phyloP scores from a whole-genome alignment of 2,113 vertebrate species.

The Pygoscelis antarcticus region DNA sequence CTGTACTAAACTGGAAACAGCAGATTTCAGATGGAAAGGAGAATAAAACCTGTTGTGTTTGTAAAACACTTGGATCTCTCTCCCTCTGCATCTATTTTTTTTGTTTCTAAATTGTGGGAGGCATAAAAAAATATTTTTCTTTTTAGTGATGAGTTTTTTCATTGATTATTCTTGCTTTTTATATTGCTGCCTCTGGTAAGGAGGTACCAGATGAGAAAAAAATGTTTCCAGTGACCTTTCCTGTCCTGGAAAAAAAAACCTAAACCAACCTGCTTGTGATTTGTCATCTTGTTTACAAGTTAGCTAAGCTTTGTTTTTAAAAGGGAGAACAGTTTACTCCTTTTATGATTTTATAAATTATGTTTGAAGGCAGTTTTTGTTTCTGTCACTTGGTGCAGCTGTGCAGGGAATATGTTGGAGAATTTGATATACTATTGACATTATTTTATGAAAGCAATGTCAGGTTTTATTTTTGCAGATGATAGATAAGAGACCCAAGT shows the following conservation, averaged over 20 bases:
- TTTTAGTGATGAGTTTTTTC: background rate
- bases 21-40: background rate
- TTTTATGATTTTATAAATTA: slow-evolving; percentile 53
- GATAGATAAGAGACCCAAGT: slow-evolving; percentile 44
- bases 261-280: background rate
- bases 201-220: background rate
- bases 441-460: slow-evolving; percentile 64
- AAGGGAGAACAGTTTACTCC: background rate
- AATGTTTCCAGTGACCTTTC: background rate
- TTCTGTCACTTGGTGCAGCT: slow-evolving; percentile 54
- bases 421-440: slow-evolving; percentile 65
- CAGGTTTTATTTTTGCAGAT: slow-evolving; percentile 68
- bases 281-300: slow-evolving; percentile 42
- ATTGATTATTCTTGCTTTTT: background rate
- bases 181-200: background rate
- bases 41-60: background rate
- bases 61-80: background rate
- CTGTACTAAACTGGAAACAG: background rate
- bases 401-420: slow-evolving; percentile 3
- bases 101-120: background rate
- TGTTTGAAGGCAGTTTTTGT: slow-evolving; percentile 43
- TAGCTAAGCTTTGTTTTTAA: slow-evolving; percentile 33
- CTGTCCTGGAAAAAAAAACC: background rate
- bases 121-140: background rate
- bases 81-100: background rate